Evolutionary conservation across 2,797 vertebrate genomes (phyloP).

Genomic region (Neosilurus mollespiculum): DNA sequence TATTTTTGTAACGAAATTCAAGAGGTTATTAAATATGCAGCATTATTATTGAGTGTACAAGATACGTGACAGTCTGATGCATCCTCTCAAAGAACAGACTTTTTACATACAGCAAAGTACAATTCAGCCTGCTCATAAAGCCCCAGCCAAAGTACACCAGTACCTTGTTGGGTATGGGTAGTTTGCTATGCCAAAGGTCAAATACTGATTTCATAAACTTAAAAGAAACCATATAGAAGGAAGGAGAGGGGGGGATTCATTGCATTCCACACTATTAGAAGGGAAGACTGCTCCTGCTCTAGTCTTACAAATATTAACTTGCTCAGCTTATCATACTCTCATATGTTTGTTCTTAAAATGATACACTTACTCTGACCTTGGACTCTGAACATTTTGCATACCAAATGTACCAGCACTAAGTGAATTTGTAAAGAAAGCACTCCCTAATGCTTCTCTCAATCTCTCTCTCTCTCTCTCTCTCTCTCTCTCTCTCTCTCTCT

Average conservation of each 20-base stretch:
- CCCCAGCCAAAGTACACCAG: neutral
- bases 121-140: neutral
- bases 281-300: neutral
- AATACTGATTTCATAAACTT: conserved; percentile 24
- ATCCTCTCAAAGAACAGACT: neutral
- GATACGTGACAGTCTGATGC: neutral
- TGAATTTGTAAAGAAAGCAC: neutral
- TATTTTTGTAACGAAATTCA: neutral
- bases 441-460: neutral
- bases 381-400: neutral
- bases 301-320: conserved; percentile 28
- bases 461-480: too few species aligned
- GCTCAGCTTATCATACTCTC: conserved; percentile 9
- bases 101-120: neutral
- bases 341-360: neutral
- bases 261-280: conserved; percentile 18
- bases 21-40: neutral
- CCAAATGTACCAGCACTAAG: neutral
- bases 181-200: conserved; percentile 31
- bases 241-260: neutral
- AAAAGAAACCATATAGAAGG: neutral
- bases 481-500: too few species aligned
- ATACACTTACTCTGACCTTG: neutral
- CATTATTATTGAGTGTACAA: neutral
- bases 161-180: neutral